Base-by-base conservation (phyloP, 2,113 vertebrate species). In the Pangasianodon hypophthalmus region DNA sequence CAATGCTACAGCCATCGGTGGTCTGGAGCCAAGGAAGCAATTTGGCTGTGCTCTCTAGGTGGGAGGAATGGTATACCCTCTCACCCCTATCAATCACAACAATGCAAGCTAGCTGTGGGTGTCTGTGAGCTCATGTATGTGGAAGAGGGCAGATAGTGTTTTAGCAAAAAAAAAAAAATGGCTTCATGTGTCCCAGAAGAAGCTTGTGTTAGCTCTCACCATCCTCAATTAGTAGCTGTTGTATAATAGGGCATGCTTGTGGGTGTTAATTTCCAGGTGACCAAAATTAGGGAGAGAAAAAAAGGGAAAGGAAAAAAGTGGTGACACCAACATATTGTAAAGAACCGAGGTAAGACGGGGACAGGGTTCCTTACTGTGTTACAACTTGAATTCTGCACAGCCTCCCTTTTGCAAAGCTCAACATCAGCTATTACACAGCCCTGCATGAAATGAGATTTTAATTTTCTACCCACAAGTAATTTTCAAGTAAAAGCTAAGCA, bases 391-490 rank as follows among this genome's bases (percentile, higher is more conserved):
- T 88, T 88, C 10, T 82, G 58, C 46, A 41, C 56, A 60, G 21
- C 50, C 4, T 88, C 16, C 18, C n/a, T 8, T 46, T 11, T 82
- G 37, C 46, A 67, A 81, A n/a, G 58, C 14, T 46, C 58, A 88
- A 62, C 87, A 81, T 50, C 37, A 82, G 58, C 29, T 64, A 21
- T 67, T 81, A 82, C n/a, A 50, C 56, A 41, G 44, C 18, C 44
- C 16, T 48, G 87, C 77, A 64, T 87, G 73, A 60, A 82, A 69
- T 67, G 9, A 54, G 87, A 82, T 82, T 71, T 83, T 56, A 56
- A 71, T 69, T 88, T 82, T 69, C 60, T 32, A 52, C 41, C 6
- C n/a, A 41, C 46, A 62, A 80, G 54, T 54, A n/a, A 89, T 89
- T 77, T 77, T n/a, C 10, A 64, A 50, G 26, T 52, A 48, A 41